Percentiles rank a stretch among this genome's conserved stretches.
Conservation (phyloP, 2,113 vertebrate species). For the Nymphicus hollandicus region DNA sequence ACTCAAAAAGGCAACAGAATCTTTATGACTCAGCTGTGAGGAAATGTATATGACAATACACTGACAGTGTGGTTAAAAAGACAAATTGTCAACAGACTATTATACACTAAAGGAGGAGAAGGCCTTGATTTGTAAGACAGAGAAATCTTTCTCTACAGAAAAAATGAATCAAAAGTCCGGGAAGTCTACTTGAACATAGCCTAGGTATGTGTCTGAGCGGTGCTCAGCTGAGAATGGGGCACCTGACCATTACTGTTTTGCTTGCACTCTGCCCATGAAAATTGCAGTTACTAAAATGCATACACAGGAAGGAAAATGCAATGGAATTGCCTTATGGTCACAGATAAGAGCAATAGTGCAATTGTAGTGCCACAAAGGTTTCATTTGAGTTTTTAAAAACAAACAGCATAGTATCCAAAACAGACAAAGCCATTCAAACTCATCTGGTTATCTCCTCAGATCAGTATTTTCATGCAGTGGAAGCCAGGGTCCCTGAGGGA, state of each 20-base stretch:
- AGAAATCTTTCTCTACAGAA: neutral
- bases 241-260: neutral
- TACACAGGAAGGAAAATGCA: neutral
- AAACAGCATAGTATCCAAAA: neutral
- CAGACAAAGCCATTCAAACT: neutral
- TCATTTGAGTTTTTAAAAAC: neutral
- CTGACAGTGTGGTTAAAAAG: neutral
- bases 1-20: neutral
- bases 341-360: rapidly evolving
- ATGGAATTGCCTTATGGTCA: neutral
- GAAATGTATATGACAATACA: neutral
- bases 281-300: neutral
- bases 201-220: neutral
- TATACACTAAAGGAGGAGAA: neutral
- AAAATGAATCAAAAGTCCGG: neutral
- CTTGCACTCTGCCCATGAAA: neutral
- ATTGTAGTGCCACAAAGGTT: neutral
- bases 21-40: neutral
- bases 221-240: neutral
- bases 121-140: neutral
- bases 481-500: neutral
- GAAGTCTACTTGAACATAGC: neutral
- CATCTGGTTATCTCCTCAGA: neutral
- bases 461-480: neutral
- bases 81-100: neutral